Evolutionary conservation across 1,140 invertebrate genomes (phyloP), one percentile per base, ranked within the genome.

Genomic region (Drosophila elegans): DNA sequence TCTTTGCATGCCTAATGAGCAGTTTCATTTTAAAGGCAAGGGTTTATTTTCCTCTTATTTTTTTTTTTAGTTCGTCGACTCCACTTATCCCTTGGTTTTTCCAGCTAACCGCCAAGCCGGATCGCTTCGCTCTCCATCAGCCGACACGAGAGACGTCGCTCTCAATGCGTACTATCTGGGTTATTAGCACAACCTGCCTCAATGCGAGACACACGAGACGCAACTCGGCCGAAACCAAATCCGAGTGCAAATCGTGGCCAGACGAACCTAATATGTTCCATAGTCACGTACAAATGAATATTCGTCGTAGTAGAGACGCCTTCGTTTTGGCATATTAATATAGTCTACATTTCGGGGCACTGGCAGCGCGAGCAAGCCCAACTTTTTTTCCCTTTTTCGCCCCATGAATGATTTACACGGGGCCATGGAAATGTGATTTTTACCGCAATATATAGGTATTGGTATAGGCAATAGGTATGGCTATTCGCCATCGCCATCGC

Each of bases 211-310:
- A 45, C 36, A 27, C 61, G 46, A 59, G 52, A 54, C 51, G 21
- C 16, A 21, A 21, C 51, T 41, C 36, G 42, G 51, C 67, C 36
- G 63, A 71, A 27, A 16, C 67, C 27, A 48, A 29, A 60, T 45
- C 59, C 51, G 67, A 71, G 27, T 27, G 27, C 27, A 32, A 72
- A 13, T 41, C 68, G 68, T 57, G 66, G 48, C 49, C 53, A 73
- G 69, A 51, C 79, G 79, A 89, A 69, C 84, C 76, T 89, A 89
- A 89, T 84, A 57, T 78, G 76, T 84, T 89, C 80, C 75, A 88
- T 89, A 88, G 84, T 89, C 84, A 88, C 84, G 84, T 88, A 88
- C 84, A 84, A 89, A 88, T 89, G 84, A 84, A 83, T 86, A 86
- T 86, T 89, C 84, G 83, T 89, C 84, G 83, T 78, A 72, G 73